Conservation (phyloP, 2,888 invertebrate genomes). For the Brachynemurus nebulosus region DNA sequence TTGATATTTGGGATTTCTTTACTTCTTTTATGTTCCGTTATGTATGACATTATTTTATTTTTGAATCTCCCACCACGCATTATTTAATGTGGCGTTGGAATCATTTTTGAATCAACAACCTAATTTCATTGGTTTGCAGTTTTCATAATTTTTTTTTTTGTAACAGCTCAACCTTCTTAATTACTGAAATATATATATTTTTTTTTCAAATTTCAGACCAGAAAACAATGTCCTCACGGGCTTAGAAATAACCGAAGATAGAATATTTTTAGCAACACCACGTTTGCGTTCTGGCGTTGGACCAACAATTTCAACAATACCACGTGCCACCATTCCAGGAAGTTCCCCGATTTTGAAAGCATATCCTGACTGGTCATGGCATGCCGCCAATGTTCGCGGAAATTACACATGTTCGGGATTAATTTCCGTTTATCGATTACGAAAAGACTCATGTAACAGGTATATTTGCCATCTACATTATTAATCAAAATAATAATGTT, state of each 20-base stretch:
- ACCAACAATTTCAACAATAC: conserved; percentile 56
- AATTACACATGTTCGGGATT: conserved; percentile 62
- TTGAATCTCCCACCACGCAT: no score
- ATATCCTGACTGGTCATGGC: conserved; percentile 44
- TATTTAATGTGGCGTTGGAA: no score
- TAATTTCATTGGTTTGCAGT: no score
- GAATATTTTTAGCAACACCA: conserved; percentile 63
- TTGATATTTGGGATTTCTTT: no score
- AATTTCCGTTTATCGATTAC: conserved; percentile 64
- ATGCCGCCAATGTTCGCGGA: conserved; percentile 47
- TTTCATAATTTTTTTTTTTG: no score
- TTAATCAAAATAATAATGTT: background rate
- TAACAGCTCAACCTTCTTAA: no score
- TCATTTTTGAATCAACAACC: no score
- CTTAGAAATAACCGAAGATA: conserved; percentile 53
- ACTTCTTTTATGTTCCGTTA: no score
- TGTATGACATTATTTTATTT: no score
- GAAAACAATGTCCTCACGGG: conserved; percentile 68
- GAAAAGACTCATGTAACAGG: conserved; percentile 66
- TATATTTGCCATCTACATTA: no score
- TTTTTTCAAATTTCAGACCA: no score
- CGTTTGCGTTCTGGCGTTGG: conserved; percentile 61
- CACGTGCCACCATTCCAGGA: conserved; percentile 45
- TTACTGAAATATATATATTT: no score
- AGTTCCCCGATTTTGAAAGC: conserved; percentile 39